Base-by-base conservation (phyloP, 2,113 vertebrate species). In the Porphyrio hochstetteri region DNA sequence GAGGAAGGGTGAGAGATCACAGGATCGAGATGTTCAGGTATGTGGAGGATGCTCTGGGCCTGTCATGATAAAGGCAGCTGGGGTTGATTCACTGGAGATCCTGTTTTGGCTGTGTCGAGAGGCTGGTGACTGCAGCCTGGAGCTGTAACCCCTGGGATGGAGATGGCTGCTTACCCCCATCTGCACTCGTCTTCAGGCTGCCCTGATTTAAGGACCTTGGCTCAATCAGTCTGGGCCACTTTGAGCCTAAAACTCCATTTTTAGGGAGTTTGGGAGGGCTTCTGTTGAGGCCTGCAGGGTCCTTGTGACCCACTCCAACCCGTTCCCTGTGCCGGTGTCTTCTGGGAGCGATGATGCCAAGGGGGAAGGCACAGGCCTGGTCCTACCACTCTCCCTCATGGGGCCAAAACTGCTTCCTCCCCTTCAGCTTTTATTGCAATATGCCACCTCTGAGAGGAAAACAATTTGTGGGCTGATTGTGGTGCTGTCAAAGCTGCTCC, bases 161-260 rank as follows among this genome's bases (percentile, higher is more conserved):
- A 24, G 29, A 2, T 12, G 24, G 23, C 38, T 35, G 19, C 28
- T 55, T 28, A 31, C 44, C 27, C 60, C 17, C 17, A 1, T 16
- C 87, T 20, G 16, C 6, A 3, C 29, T 11, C 23, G 25, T 10
- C 28, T 40, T 36, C 21, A 7, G 11, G 24, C 57, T n/a, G 23
- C 27, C 42, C 28, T 27, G 5, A 8, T 10, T 16, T 14, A 21
- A 48, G 33, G 33, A 16, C 12, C 16, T 36, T 4, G 0, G 4
- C 19, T 35, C 4, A 40, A 29, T 3, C 1, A 0, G 2, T 10
- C 33, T 1, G 2, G 33, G 25, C 18, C 25, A 1, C 5, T 57
- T 89, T 36, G 19, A 10, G 28, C 9, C 48, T 28, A 0, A n/a
- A 76, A 8, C 23, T 29, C 28, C 3, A 0, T 25, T 14, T 71